Conservation (phyloP, 2,888 invertebrate genomes). For the Macaria notata region DNA sequence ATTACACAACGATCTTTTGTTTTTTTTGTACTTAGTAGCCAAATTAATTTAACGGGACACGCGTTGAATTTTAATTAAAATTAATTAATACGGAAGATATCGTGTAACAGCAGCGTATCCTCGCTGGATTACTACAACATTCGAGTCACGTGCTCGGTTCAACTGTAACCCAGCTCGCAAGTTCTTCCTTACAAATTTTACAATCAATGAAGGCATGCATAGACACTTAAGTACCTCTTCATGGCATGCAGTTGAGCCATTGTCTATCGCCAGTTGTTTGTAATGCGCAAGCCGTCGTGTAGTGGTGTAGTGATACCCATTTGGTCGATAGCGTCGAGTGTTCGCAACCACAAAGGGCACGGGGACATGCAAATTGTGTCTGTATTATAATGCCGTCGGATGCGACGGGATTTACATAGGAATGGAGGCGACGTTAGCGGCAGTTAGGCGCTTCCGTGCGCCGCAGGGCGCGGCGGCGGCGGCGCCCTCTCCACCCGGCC, state of each 20-base stretch:
- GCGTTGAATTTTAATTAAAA: constrained; percentile 59
- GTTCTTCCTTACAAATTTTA: constrained; percentile 19
- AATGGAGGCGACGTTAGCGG: constrained; percentile 64
- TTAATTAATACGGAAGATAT: constrained; percentile 57
- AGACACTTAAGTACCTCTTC: constrained; percentile 7
- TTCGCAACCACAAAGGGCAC: constrained; percentile 59
- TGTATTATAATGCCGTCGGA: constrained; percentile 68
- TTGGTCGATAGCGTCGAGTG: constrained; percentile 30
- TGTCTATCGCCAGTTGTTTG: constrained; percentile 54
- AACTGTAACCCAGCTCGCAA: constrained; percentile 32
- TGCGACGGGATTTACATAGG: constrained; percentile 75
- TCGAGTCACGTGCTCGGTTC: constrained; percentile 50
- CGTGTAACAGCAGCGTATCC: constrained; percentile 49
- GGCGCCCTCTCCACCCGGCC: constrained; percentile 28
- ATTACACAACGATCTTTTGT: too few species aligned
- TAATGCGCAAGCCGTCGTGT: constrained; percentile 49
- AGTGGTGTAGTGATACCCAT: constrained; percentile 28
- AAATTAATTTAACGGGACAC: constrained; percentile 42
- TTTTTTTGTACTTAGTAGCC: not conserved
- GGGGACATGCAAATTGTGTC: constrained; percentile 71
- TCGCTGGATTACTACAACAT: constrained; percentile 58
- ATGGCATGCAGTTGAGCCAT: constrained; percentile 30
- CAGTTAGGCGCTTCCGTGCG: constrained; percentile 64
- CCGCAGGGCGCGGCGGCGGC: constrained; percentile 35
- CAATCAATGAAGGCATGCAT: constrained; percentile 10